phyloP scores from a whole-genome alignment of 2,888 invertebrate species.

The Linnaemya tessellans region DNA sequence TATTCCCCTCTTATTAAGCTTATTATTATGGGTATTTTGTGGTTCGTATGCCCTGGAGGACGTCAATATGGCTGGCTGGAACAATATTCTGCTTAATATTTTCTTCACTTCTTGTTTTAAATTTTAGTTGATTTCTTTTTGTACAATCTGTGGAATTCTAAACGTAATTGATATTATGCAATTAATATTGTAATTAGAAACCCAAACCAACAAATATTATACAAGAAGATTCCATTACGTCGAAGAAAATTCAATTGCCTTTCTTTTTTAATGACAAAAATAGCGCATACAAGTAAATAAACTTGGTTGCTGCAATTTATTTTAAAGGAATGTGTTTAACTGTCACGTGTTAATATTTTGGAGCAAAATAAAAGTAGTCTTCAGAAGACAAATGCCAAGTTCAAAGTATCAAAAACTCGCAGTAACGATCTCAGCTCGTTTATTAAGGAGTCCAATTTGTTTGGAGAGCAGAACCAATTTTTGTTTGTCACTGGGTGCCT shows the following conservation, averaged over 20 bases:
- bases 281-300: too few species aligned
- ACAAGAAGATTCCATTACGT: not conserved
- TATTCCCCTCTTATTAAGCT: not conserved
- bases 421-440: too few species aligned
- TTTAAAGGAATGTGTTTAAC: too few species aligned
- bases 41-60: conserved; percentile 37
- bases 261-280: too few species aligned
- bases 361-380: too few species aligned
- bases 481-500: too few species aligned
- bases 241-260: not conserved
- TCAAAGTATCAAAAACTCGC: too few species aligned
- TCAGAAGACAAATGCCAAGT: too few species aligned
- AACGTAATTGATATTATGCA: not conserved
- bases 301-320: too few species aligned
- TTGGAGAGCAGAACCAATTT: too few species aligned
- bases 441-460: too few species aligned
- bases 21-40: conserved; percentile 15
- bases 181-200: not conserved
- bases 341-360: too few species aligned
- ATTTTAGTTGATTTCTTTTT: not conserved
- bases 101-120: not conserved
- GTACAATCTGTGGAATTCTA: not conserved
- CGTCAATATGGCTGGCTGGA: conserved; percentile 51
- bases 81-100: not conserved
- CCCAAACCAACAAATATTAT: not conserved